Conservation (phyloP, 2,113 vertebrate species). For the Dipodomys spectabilis region DNA sequence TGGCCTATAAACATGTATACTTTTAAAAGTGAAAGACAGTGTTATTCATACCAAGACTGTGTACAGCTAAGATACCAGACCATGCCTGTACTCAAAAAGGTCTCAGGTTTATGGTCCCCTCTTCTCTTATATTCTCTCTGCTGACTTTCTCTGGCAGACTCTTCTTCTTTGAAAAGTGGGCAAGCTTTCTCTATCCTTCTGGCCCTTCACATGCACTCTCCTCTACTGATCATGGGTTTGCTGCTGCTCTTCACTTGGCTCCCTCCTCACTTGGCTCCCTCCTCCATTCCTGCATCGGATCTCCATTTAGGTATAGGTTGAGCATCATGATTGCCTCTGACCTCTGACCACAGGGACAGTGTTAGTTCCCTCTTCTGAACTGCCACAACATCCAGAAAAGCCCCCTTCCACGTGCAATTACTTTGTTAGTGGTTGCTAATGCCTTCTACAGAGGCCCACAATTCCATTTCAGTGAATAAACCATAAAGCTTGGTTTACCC, state of each 20-base stretch:
- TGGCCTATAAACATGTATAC: not conserved
- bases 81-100: fast-evolving
- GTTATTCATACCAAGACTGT: not conserved
- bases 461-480: too few relatives aligned
- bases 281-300: not conserved
- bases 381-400: not conserved
- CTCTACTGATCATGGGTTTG: too few relatives aligned
- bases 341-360: not conserved
- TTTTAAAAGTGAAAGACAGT: not conserved
- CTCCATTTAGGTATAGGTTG: not conserved
- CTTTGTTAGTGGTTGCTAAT: not conserved
- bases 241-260: not conserved
- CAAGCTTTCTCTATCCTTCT: not conserved
- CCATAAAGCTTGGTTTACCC: too few relatives aligned
- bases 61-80: not conserved
- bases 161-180: not conserved
- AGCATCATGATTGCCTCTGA: not conserved
- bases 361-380: not conserved
- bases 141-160: not conserved
- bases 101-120: not conserved
- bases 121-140: not conserved
- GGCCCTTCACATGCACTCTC: fast-evolving
- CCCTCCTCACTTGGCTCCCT: not conserved
- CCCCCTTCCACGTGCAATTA: not conserved
- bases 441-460: fast-evolving